phyloP scores from a whole-genome alignment of 1,140 invertebrate species.

The Listronotus oregonensis region DNA sequence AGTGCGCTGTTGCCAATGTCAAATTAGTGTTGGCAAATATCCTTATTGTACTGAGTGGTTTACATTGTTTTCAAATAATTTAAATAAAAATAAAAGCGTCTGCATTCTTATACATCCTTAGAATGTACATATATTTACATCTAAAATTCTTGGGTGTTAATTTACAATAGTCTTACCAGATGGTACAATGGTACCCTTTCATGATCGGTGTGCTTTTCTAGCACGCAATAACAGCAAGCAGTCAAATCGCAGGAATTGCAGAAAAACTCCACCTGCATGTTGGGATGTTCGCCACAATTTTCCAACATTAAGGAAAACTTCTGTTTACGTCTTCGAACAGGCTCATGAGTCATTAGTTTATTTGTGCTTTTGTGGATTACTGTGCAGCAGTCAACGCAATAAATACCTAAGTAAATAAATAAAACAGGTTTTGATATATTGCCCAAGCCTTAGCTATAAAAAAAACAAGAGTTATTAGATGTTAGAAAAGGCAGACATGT shows the following conservation, averaged over 20 bases:
- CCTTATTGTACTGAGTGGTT: too few species aligned
- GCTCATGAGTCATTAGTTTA: conserved; percentile 28
- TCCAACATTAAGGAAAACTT: conserved; percentile 27
- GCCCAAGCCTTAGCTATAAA: too few species aligned
- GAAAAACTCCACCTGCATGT: conserved; percentile 33
- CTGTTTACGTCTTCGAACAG: conserved; percentile 3
- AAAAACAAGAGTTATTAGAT: too few species aligned
- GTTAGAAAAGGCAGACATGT: too few species aligned
- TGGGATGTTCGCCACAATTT: conserved; percentile 26
- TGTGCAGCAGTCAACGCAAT: conserved; percentile 32
- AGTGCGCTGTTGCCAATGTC: too few species aligned
- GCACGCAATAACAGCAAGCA: conserved; percentile 36
- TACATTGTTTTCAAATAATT: too few species aligned
- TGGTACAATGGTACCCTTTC: conserved; percentile 21
- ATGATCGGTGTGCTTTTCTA: conserved; percentile 32
- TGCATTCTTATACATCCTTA: too few species aligned
- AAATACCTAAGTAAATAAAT: conserved; percentile 20
- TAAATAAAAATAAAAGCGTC: too few species aligned
- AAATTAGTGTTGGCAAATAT: too few species aligned
- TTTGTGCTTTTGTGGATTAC: conserved; percentile 35
- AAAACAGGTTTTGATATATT: too few species aligned
- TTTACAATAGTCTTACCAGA: conserved; percentile 20
- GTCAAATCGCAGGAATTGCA: conserved; percentile 29
- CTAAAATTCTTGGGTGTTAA: not conserved
- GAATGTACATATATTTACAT: too few species aligned